Evolutionary conservation across 2,113 vertebrate genomes (phyloP).

Genomic region (Aptenodytes patagonicus): DNA sequence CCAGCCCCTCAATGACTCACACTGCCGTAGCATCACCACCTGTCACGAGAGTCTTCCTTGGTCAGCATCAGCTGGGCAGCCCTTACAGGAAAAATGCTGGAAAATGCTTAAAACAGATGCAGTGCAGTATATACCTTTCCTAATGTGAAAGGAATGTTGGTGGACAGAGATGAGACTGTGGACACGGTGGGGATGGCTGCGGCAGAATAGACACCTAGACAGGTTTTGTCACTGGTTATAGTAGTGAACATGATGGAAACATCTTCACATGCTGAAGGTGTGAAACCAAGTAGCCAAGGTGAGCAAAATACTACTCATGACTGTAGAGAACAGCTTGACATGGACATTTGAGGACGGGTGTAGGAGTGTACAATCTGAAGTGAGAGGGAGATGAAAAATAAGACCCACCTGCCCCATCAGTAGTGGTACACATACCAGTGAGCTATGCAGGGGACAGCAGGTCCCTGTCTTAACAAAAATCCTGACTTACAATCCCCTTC

Average conservation of each 20-base stretch:
- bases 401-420: not conserved
- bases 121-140: not conserved
- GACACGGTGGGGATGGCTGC: rapidly evolving
- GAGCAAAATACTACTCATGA: not conserved
- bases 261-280: not conserved
- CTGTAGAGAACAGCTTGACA: not conserved
- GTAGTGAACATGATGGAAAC: not conserved
- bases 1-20: not conserved
- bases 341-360: not conserved
- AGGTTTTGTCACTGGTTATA: not conserved
- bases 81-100: not conserved
- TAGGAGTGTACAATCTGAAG: not conserved
- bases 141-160: not conserved
- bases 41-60: not conserved
- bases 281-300: not conserved
- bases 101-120: not conserved
- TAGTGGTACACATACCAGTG: not conserved
- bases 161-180: not conserved
- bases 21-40: not conserved
- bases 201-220: not conserved
- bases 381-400: not conserved
- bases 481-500: not conserved
- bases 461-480: not conserved
- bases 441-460: not conserved
- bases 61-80: not conserved